These are phyloP conservation scores for Mesaphorura yosii DNA, from an alignment of 1,140 invertebrate genomes.

Conservation along the genomic window DNA sequence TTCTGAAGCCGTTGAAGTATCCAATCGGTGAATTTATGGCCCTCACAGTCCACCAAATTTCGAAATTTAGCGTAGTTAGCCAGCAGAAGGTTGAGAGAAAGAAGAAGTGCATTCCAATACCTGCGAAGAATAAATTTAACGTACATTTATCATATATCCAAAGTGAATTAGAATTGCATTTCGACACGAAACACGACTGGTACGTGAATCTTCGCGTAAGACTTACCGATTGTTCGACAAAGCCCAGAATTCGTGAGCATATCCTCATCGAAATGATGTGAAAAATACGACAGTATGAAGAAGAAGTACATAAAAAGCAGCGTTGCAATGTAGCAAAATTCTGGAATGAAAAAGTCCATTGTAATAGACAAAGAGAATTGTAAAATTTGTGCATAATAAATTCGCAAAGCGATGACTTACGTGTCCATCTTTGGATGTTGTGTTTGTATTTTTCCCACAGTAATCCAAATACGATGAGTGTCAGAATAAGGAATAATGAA, in stretches of 20 bases:
- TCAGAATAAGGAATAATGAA: conserved; percentile 20
- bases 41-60: conserved; percentile 30
- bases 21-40: not conserved
- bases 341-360: not conserved
- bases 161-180: no score
- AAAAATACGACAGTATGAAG: conserved; percentile 4
- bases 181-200: not conserved
- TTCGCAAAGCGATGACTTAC: no score
- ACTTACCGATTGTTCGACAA: conserved; percentile 11
- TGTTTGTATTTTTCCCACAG: conserved; percentile 23
- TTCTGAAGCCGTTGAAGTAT: conserved; percentile 7
- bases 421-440: conserved; percentile 24
- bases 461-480: conserved; percentile 15
- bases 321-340: conserved; percentile 6
- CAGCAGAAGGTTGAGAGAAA: conserved; percentile 29
- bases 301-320: conserved; percentile 12
- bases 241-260: not conserved
- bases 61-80: conserved; percentile 29
- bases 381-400: conserved; percentile 1
- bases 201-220: not conserved
- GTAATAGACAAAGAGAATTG: not conserved
- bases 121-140: no score
- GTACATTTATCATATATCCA: no score
- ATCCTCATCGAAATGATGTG: not conserved
- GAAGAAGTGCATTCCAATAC: conserved; percentile 26